Base-by-base conservation (phyloP, 2,888 invertebrate genomes). In the Diaphora mendica region DNA sequence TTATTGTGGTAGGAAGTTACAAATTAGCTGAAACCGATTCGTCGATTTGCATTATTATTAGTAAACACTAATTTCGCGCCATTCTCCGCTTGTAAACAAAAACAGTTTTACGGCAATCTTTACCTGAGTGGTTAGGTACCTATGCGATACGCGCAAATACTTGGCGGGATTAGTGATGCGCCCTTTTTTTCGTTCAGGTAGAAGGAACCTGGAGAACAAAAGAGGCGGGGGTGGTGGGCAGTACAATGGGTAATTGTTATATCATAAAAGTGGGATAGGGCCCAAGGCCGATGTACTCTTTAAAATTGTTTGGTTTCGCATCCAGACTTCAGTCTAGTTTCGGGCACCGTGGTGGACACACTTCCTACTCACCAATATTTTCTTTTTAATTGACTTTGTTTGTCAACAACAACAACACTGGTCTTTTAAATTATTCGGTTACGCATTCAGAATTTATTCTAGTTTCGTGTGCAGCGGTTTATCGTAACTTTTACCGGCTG, bases 31-130 rank as follows among this genome's bases (percentile, higher is more conserved):
- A 92, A 93, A 90, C 91, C 87, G 79, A 85, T 59, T 87, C 85
- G 87, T 88, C 86, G 86, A 86, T 86, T 88, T 84, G 88, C 85
- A 86, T 83, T 91, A 87, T 81, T 92, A 92, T 93, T 93, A 89
- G 93, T 94, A 94, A 94, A 95, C 94, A 94, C 79, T 87, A 83
- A 88, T 91, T 94, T 94, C 94, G 94, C 94, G 94, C 95, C 94
- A 92, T 89, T 91, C 87, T 85, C 81, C 81, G 88, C 87, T 91
- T 90, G 93, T 93, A 93, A 94, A 94, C 92, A 94, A 92, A 91
- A 92, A 91, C 88, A 91, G 81, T 87, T 89, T 88, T 87, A 87
- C 87, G 84, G 86, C 90, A 90, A 88, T 88, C 86, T 90, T 85
- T 93, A 92, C 92, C 92, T 91, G 91, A 80, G 64, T 59, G 64